These are phyloP conservation scores for Drosophila navojoa DNA, from an alignment of 1,140 invertebrate species.

Conservation along the genomic window DNA sequence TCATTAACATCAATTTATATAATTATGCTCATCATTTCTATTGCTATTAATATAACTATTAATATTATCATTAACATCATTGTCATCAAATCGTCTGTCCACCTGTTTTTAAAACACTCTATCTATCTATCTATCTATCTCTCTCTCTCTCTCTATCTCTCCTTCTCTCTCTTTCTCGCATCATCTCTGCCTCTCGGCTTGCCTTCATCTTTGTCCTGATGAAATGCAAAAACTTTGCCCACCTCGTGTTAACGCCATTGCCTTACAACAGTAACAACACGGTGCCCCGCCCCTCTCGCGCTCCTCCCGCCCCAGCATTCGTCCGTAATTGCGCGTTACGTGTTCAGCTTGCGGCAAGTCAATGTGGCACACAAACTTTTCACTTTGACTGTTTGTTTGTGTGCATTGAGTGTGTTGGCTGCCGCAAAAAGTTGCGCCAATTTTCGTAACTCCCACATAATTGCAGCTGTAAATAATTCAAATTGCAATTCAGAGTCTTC, in stretches of 20 bases:
- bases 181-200: neutral
- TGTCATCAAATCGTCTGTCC: neutral
- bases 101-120: too few species aligned
- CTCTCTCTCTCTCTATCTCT: neutral
- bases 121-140: too few species aligned
- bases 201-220: neutral
- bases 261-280: conserved; percentile 15
- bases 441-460: conserved; percentile 37
- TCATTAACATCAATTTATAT: too few species aligned
- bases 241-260: conserved; percentile 5
- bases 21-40: too few species aligned
- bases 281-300: neutral
- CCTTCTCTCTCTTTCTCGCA: neutral
- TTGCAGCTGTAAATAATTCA: conserved; percentile 43
- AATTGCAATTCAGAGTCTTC: too few species aligned
- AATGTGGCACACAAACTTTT: conserved; percentile 27
- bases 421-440: conserved; percentile 10
- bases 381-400: neutral
- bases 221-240: neutral
- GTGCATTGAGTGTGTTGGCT: conserved; percentile 4
- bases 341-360: conserved; percentile 48
- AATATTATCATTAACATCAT: too few species aligned
- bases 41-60: too few species aligned
- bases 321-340: conserved; percentile 35
- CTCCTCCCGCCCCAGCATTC: neutral